A percentile compares a stretch with the other conserved stretches of the same genome.
phyloP scores from a whole-genome alignment of 2,888 invertebrate genomes.

The Caenorhabditis sp. region DNA sequence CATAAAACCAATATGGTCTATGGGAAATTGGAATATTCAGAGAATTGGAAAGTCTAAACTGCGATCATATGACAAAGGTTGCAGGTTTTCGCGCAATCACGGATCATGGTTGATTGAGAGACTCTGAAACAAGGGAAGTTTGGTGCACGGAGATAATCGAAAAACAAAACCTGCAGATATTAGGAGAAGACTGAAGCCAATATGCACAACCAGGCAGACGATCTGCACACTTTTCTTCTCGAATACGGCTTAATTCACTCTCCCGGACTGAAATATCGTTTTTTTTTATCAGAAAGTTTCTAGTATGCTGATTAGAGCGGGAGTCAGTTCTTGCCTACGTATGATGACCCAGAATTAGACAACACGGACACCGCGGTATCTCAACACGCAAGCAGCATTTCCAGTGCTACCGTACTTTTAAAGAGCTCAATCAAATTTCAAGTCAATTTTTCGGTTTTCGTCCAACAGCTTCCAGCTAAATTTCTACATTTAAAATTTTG shows the following conservation, averaged over 20 bases:
- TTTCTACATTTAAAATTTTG: no score
- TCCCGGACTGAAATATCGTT: conserved; percentile 63
- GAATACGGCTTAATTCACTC: conserved; percentile 55
- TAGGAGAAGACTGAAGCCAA: conserved; percentile 65
- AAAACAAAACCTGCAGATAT: conserved; percentile 65
- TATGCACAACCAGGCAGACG: conserved; percentile 66
- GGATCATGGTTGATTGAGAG: conserved; percentile 75
- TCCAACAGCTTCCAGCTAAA: no score
- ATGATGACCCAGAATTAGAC: no score
- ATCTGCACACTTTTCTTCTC: conserved; percentile 65
- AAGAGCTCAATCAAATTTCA: no score
- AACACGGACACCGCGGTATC: no score
- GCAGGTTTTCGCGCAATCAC: conserved; percentile 79
- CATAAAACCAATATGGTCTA: conserved; percentile 56
- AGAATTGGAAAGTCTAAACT: conserved; percentile 34
- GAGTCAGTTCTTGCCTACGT: no score
- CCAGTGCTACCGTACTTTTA: no score
- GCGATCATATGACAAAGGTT: conserved; percentile 72
- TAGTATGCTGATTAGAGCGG: no score
- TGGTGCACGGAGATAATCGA: not conserved
- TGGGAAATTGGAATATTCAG: conserved; percentile 22
- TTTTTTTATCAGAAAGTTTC: no score
- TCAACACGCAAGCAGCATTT: no score
- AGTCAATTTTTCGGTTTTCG: no score
- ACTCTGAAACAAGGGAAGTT: conserved; percentile 34